Evolutionary conservation across 2,113 vertebrate genomes (phyloP).

Genomic region (Craseonycteris thonglongyai): DNA sequence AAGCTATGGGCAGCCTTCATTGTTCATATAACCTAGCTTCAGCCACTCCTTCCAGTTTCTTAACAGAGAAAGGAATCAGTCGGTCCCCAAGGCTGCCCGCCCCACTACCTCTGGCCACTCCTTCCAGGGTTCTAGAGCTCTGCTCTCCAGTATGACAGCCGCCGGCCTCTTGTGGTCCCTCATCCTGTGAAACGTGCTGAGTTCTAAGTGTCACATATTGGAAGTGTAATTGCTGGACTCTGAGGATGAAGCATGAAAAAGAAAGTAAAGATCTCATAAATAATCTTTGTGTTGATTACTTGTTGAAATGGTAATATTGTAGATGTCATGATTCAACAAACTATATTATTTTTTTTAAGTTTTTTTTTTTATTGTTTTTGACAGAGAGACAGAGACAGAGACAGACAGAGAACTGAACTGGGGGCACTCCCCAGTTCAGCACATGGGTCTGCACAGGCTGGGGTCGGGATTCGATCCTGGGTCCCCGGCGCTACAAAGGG

Average conservation of each 20-base stretch:
- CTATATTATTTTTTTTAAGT: too few species aligned
- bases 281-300: not conserved
- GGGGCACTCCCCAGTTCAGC: too few species aligned
- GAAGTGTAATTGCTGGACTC: not conserved
- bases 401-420: too few species aligned
- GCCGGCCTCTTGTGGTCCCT: not conserved
- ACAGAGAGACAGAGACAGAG: too few species aligned
- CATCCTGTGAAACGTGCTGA: not conserved
- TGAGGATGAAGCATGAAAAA: not conserved
- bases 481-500: too few species aligned
- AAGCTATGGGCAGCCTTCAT: not conserved
- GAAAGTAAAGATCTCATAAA: not conserved
- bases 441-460: too few species aligned
- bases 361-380: too few species aligned
- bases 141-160: fast-evolving
- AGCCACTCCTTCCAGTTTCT: not conserved
- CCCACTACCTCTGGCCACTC: not conserved
- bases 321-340: not conserved
- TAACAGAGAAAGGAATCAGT: not conserved
- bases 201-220: not conserved
- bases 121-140: not conserved
- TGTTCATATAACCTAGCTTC: not conserved
- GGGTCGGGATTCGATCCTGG: too few species aligned
- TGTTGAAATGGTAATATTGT: not conserved
- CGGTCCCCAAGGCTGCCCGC: not conserved